Evolutionary conservation across 53 echinoderm and acorn worm species (phyloP).

Genomic region (Echinometra lucunter): DNA sequence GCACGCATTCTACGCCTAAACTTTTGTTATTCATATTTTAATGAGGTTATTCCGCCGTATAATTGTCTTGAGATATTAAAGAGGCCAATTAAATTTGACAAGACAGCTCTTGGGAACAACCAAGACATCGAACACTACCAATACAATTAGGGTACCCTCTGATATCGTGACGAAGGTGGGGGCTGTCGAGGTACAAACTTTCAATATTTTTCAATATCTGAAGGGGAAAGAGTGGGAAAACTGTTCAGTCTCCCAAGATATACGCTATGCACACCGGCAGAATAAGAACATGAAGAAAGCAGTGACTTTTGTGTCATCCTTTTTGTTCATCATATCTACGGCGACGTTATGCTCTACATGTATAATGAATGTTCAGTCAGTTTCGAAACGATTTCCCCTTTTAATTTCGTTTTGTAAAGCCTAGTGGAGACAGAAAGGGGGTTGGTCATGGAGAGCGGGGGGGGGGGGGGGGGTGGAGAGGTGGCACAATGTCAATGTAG

Average conservation of each 20-base stretch:
- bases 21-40: background rate
- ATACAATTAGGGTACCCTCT: background rate
- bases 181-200: background rate
- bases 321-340: background rate
- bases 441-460: background rate
- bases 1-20: background rate
- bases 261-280: background rate
- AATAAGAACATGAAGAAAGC: background rate
- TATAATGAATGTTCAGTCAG: background rate
- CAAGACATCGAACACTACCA: background rate
- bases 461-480: background rate
- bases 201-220: background rate
- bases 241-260: background rate
- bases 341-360: background rate
- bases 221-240: background rate
- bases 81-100: background rate
- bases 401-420: background rate
- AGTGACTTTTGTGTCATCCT: too few species aligned
- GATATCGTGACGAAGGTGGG: background rate
- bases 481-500: background rate
- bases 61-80: background rate
- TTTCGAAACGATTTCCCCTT: background rate
- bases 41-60: constrained; percentile 27
- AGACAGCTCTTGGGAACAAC: constrained; percentile 4
- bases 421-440: background rate